A percentile compares a stretch with the other conserved stretches of the same genome.
These are phyloP conservation scores for Oithona nana DNA, from an alignment of 2,888 invertebrate genomes.

Conservation along the genomic window DNA sequence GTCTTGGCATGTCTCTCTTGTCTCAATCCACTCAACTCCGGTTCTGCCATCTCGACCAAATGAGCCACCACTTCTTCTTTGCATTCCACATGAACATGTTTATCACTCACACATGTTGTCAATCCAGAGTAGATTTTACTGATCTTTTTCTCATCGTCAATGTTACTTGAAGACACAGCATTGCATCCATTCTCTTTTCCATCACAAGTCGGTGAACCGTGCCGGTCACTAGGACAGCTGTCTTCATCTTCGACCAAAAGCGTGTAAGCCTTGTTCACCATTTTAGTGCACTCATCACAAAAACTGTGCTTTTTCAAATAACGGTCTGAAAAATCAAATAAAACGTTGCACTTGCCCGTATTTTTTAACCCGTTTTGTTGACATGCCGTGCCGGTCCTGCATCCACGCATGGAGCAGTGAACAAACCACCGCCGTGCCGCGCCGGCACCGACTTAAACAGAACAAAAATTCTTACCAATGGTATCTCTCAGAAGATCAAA, in stretches of 20 bases:
- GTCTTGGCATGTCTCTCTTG: constrained; percentile 79
- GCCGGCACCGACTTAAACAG: too few relatives aligned
- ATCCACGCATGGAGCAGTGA: too few relatives aligned
- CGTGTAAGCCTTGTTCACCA: background rate
- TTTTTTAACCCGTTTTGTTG: too few relatives aligned
- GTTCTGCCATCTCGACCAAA: background rate
- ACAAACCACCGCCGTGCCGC: too few relatives aligned
- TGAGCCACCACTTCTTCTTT: background rate
- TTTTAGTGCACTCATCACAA: constrained; percentile 1
- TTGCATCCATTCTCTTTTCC: too few relatives aligned
- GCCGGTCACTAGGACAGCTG: background rate
- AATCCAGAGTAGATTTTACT: background rate
- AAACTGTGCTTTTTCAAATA: constrained; percentile 11
- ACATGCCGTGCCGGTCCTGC: too few relatives aligned
- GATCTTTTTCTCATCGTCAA: background rate
- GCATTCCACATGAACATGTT: background rate
- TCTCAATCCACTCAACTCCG: background rate
- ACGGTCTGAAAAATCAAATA: too few relatives aligned
- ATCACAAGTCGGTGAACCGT: background rate
- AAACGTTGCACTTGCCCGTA: too few relatives aligned
- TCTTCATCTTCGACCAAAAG: background rate
- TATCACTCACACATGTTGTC: background rate
- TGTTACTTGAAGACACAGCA: background rate
- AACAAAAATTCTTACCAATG: too few relatives aligned
- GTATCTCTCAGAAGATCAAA: background rate